Evolutionary conservation across 2,888 invertebrate genomes (phyloP).

Genomic region (Drosophila birchii): DNA sequence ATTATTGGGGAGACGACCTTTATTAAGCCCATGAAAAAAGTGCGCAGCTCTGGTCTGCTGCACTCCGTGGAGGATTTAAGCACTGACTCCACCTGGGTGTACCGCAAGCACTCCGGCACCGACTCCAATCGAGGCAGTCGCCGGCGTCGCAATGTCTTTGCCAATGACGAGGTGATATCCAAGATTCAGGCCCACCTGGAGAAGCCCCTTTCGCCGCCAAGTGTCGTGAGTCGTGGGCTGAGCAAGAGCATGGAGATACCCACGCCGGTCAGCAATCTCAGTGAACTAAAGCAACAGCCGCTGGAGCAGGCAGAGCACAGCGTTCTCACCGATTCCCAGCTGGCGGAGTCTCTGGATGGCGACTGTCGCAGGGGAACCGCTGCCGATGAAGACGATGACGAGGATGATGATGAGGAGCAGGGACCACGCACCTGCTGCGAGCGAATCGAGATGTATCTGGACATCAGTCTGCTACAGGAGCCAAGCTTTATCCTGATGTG

Average conservation of each 20-base stretch:
- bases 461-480: slow-evolving; percentile 88
- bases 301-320: slow-evolving; percentile 54
- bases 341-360: slow-evolving; percentile 53
- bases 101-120: slow-evolving; percentile 86
- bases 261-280: slow-evolving; percentile 84
- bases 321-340: slow-evolving; percentile 58
- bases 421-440: slow-evolving; percentile 83
- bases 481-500: slow-evolving; percentile 90
- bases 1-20: slow-evolving; percentile 86
- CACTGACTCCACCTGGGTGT: slow-evolving; percentile 91
- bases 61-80: slow-evolving; percentile 91
- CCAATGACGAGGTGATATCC: slow-evolving; percentile 84
- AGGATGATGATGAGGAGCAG: slow-evolving; percentile 80
- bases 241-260: slow-evolving; percentile 85
- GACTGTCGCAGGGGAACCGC: slow-evolving; percentile 31
- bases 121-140: slow-evolving; percentile 85
- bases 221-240: slow-evolving; percentile 82
- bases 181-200: slow-evolving; percentile 84
- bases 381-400: slow-evolving; percentile 59
- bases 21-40: slow-evolving; percentile 87
- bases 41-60: slow-evolving; percentile 89
- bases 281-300: slow-evolving; percentile 72
- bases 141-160: slow-evolving; percentile 83
- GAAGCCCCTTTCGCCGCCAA: slow-evolving; percentile 82
- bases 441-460: slow-evolving; percentile 86